These are phyloP conservation scores for Huso huso DNA, from an alignment of 2,797 vertebrate species.

Conservation along the genomic window DNA sequence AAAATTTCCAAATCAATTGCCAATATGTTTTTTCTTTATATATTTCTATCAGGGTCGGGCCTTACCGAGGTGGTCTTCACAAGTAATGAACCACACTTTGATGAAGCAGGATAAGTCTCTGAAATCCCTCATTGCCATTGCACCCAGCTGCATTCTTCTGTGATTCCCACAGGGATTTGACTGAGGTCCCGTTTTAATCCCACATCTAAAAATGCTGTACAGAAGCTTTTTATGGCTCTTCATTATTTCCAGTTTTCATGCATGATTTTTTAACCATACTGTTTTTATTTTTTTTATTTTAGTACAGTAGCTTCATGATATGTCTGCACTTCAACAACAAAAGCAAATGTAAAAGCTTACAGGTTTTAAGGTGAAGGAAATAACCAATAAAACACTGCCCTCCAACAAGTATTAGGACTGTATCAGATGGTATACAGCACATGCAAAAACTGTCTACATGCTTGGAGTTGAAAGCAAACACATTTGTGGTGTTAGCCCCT, in stretches of 20 bases:
- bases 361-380: no score
- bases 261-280: background rate
- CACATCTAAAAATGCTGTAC: slow-evolving; percentile 15
- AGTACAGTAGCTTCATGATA: no score
- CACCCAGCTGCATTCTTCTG: slow-evolving; percentile 8
- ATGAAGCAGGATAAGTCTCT: background rate
- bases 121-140: background rate
- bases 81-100: background rate
- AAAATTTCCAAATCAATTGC: background rate
- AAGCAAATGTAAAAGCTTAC: no score
- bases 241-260: background rate
- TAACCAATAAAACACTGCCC: no score
- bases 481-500: no score
- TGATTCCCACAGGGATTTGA: slow-evolving; percentile 21
- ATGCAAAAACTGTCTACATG: no score
- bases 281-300: no score
- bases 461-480: no score
- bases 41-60: background rate
- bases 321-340: no score
- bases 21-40: background rate
- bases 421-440: no score
- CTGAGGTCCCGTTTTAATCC: slow-evolving; percentile 29
- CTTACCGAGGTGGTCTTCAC: background rate
- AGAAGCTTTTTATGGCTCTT: slow-evolving; percentile 23
- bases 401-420: no score